These are phyloP conservation scores for Helicoverpa assulta DNA, from an alignment of 2,888 invertebrate genomes.

Conservation along the genomic window DNA sequence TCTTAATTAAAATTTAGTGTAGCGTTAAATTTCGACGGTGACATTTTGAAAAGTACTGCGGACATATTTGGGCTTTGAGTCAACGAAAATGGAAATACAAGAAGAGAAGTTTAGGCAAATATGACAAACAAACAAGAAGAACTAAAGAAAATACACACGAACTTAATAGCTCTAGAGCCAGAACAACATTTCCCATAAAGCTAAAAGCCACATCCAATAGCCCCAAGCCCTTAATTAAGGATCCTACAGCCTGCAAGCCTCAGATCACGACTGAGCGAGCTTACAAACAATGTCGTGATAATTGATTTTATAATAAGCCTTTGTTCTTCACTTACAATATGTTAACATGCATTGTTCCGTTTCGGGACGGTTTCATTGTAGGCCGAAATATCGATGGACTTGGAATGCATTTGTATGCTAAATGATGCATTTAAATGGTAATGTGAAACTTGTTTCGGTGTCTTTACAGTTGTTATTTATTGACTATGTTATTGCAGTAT, in stretches of 20 bases:
- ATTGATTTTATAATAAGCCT: slow-evolving; percentile 67
- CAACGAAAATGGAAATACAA: too few relatives aligned
- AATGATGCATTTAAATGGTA: slow-evolving; percentile 16
- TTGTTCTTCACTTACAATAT: slow-evolving; percentile 58
- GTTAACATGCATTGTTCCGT: slow-evolving; percentile 59
- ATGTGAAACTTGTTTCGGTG: slow-evolving; percentile 12
- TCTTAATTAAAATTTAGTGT: slow-evolving; percentile 19
- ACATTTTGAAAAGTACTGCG: slow-evolving; percentile 14
- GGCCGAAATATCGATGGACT: slow-evolving; percentile 26
- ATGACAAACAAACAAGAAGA: not conserved
- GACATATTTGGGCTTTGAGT: not conserved
- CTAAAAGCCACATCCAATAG: slow-evolving; percentile 16
- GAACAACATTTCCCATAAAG: slow-evolving; percentile 16
- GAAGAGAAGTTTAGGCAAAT: not conserved
- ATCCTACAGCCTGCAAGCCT: slow-evolving; percentile 34
- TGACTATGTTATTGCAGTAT: too few relatives aligned
- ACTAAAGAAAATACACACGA: not conserved
- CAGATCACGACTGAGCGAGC: slow-evolving; percentile 17
- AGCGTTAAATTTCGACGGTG: slow-evolving; percentile 4
- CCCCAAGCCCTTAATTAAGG: slow-evolving; percentile 37
- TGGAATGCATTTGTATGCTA: slow-evolving; percentile 36
- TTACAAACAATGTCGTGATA: slow-evolving; percentile 56
- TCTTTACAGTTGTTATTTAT: slow-evolving; percentile 2
- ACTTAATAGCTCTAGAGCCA: not conserved
- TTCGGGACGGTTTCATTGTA: slow-evolving; percentile 46